Base-by-base conservation (phyloP, 2,888 invertebrate species). In the Eugnorisma glareosa region DNA sequence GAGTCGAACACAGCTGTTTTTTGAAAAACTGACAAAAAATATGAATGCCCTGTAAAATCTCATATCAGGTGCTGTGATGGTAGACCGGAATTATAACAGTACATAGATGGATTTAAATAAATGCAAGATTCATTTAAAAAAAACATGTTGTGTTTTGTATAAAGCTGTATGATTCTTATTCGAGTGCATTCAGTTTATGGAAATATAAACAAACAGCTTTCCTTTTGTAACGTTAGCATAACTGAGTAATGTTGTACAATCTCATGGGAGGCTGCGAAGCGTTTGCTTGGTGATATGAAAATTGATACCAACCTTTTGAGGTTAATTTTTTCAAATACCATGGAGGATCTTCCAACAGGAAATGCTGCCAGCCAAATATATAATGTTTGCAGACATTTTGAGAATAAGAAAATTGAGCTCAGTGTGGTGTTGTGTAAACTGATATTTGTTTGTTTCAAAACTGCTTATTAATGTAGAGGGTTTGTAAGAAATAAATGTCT, bases 141-240 rank as follows among this genome's bases (percentile, higher is more conserved):
- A 57, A 57, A 18, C 24, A 2, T 15, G 28, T 51, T 6, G 11
- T 18, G 21, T 28, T 21, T 18, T 63, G 1, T 28, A 18, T 28
- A 31, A 28, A 11, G 43, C n/a, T 11, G 4, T 18, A 45, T 37
- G 51, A 78, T 63, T 31, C 54, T 4, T 18, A n/a, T 66, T 40
- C 31, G 7, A 43, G 6, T 21, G 48, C 1, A 43, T 43, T 18
- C n/a, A 43, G 24, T 73, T 37, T 43, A 28, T 40, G 10, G n/a
- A 81, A 61, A 63, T 66, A 15, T n/a, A 31, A 73, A 74, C 81
- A 79, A 63, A 45, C 18, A 63, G 21, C 48, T 67, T 80, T 61
- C 51, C 66, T 74, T 59, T 54, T 28, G 63, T 45, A 74, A 63
- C 45, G n/a, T 31, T 24, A 45, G 59, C 51, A 4, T 54, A 45